Evolutionary conservation across 2,888 invertebrate genomes (phyloP), one percentile per base, ranked within the genome.

Genomic region (Melanotus villosus): DNA sequence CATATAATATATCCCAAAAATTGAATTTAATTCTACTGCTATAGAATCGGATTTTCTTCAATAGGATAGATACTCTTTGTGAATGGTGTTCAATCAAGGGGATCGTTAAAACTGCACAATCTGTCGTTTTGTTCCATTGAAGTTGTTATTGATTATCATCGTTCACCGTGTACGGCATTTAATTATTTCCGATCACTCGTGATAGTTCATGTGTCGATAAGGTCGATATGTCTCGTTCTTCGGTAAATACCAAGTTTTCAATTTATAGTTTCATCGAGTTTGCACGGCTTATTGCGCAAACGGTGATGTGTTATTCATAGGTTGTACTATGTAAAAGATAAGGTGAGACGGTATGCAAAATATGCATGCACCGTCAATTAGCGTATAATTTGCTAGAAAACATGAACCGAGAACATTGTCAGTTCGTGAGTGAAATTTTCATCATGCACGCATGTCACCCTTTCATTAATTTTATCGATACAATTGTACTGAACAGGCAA

Each of bases 121-220:
- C 62, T 50, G 62, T 62, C 62, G 16, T 62, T 59, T 62, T 62
- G 62, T 43, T 65, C 32, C 32, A 7, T 43, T 41, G 65, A 43
- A 62, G 50, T 34, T 41, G 43, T 41, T 62, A 62, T 62, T 50
- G 62, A 62, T 62, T 62, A 62, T 62, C 47, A 18, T 45, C 36
- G 41, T 65, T 57, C 65, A 57, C 16, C 34, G 26, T 65, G 32
- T 19, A 65, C 7, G 57, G 26, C 16, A 47, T 57, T 56, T 57
- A 65, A 57, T 65, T 57, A 65, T 63, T 63, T 63, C 63, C 63
- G 63, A 62, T 62, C 50, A 45, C 50, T 65, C 65, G 65, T 65
- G 65, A 65, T 65, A 57, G 65, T 57, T 57, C 65, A 63, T 23
- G 21, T 43, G 41, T 52, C 52, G 32, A 52, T 14, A 23, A 12